phyloP scores from a whole-genome alignment of 2,888 invertebrate species.

The Patella ulyssiponensis region DNA sequence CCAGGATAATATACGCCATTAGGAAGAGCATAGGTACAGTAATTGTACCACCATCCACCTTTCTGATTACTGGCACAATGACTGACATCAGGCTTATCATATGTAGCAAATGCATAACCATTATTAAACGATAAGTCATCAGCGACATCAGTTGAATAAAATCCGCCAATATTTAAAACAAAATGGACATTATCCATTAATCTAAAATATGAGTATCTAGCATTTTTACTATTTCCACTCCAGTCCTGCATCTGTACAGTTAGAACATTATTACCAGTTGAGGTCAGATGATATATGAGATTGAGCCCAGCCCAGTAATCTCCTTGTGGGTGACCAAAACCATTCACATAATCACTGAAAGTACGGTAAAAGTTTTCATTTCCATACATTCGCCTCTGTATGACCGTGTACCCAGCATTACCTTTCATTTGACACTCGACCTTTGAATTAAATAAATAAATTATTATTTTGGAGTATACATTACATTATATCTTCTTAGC shows the following conservation, averaged over 20 bases:
- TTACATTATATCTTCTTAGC: no score
- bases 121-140: slow-evolving; percentile 58
- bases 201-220: slow-evolving; percentile 46
- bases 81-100: slow-evolving; percentile 46
- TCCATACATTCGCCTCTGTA: slow-evolving; percentile 43
- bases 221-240: slow-evolving; percentile 37
- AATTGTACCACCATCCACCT: slow-evolving; percentile 67
- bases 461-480: neutral
- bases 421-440: slow-evolving; percentile 35
- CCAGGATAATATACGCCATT: slow-evolving; percentile 59
- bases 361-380: slow-evolving; percentile 37
- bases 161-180: slow-evolving; percentile 42
- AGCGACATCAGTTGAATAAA: slow-evolving; percentile 31
- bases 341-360: slow-evolving; percentile 41
- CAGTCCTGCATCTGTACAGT: slow-evolving; percentile 57
- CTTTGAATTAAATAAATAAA: slow-evolving; percentile 16
- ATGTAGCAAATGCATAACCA: slow-evolving; percentile 51
- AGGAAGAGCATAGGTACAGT: slow-evolving; percentile 54
- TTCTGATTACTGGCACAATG: slow-evolving; percentile 53
- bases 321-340: slow-evolving; percentile 46
- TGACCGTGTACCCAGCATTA: slow-evolving; percentile 40
- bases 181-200: slow-evolving; percentile 37
- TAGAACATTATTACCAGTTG: slow-evolving; percentile 51
- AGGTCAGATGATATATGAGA: slow-evolving; percentile 47
- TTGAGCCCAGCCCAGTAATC: slow-evolving; percentile 56